phyloP scores from a whole-genome alignment of 1,140 invertebrate species.

The Solenopsis fugax region DNA sequence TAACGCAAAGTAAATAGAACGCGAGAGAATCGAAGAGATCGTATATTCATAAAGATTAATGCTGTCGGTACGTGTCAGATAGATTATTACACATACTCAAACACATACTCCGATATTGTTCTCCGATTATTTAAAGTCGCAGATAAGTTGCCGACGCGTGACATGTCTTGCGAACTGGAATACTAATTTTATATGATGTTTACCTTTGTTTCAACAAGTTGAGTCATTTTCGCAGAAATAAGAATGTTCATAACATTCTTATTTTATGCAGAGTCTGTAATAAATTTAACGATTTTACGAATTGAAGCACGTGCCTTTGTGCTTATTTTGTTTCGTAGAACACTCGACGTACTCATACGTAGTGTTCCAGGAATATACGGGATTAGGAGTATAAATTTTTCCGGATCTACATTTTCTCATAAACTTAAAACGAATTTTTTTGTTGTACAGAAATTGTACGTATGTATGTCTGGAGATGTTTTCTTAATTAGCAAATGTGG shows the following conservation, averaged over 20 bases:
- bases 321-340: slow-evolving; percentile 8
- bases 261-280: not conserved
- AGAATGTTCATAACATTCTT: not conserved
- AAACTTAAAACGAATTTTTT: not conserved
- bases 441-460: not conserved
- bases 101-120: not conserved
- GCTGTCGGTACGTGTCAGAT: not conserved
- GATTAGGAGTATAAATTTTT: not conserved
- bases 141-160: not conserved
- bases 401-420: not conserved
- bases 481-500: not conserved
- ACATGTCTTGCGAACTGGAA: not conserved
- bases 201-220: not conserved
- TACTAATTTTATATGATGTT: not conserved
- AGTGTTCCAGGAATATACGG: not conserved
- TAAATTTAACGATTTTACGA: not conserved
- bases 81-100: not conserved
- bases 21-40: not conserved
- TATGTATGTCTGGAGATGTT: not conserved
- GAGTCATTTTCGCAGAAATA: not conserved
- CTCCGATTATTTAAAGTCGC: not conserved
- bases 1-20: not conserved
- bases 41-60: not conserved
- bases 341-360: not conserved
- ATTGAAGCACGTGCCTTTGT: not conserved